These are phyloP conservation scores for Lepilemur ruficaudatus DNA, from an alignment of 2,797 vertebrate species.

Conservation along the genomic window DNA sequence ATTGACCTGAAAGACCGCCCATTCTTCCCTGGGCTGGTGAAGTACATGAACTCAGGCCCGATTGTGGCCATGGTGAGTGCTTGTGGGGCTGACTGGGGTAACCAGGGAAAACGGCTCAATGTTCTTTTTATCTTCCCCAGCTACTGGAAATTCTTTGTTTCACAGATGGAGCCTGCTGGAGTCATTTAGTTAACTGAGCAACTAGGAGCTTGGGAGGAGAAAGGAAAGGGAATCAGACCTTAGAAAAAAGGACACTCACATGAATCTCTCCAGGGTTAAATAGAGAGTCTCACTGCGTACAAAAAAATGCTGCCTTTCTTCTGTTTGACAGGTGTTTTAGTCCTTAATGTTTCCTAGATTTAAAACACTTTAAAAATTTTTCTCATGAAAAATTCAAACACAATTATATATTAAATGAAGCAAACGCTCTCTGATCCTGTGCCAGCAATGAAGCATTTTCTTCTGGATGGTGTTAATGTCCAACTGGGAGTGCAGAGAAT, in stretches of 20 bases:
- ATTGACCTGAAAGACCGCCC: constrained; percentile 90
- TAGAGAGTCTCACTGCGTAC: neutral
- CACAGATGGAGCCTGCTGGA: neutral
- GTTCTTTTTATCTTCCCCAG: neutral
- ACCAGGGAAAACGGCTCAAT: neutral
- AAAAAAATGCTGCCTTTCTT: neutral
- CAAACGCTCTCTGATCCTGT: neutral
- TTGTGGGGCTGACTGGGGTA: neutral
- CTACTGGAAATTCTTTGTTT: neutral
- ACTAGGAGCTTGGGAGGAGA: neutral
- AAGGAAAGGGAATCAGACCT: neutral
- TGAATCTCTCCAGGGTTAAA: neutral
- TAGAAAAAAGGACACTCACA: neutral
- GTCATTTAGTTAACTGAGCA: neutral
- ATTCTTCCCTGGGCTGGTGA: constrained; percentile 90
- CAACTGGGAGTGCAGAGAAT: neutral
- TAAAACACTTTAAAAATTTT: neutral
- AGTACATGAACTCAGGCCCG: constrained; percentile 94
- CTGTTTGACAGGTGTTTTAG: neutral
- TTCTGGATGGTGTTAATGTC: neutral
- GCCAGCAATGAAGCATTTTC: neutral
- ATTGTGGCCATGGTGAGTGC: constrained; percentile 93
- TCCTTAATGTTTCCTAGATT: neutral
- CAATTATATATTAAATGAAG: neutral
- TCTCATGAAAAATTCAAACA: neutral